A percentile compares a stretch with the other conserved stretches of the same genome.
phyloP scores from a whole-genome alignment of 2,797 vertebrate genomes.

The Enoplosus armatus region DNA sequence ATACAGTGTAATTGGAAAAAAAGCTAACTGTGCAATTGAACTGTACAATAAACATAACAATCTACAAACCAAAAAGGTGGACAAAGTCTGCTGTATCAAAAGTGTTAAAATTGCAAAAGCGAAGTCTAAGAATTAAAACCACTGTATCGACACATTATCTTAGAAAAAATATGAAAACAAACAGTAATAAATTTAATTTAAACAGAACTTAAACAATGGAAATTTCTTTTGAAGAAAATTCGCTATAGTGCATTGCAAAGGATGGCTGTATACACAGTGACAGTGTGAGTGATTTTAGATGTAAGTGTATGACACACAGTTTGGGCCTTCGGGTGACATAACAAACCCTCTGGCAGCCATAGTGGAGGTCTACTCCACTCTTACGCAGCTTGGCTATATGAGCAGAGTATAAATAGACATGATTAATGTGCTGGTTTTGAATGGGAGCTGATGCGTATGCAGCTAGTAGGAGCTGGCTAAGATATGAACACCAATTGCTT shows the following conservation, averaged over 20 bases:
- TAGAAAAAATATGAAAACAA: conserved; percentile 50
- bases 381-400: conserved; percentile 31
- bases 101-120: conserved; percentile 50
- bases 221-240: conserved; percentile 60
- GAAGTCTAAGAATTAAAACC: conserved; percentile 39
- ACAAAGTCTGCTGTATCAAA: conserved; percentile 63
- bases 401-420: conserved; percentile 25
- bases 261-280: conserved; percentile 52
- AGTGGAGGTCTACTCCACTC: conserved; percentile 35
- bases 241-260: conserved; percentile 65
- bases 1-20: conserved; percentile 68
- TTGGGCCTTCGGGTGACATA: conserved; percentile 29
- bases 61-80: conserved; percentile 59
- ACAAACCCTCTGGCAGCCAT: conserved; percentile 32
- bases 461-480: background rate
- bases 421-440: conserved; percentile 14
- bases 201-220: conserved; percentile 65
- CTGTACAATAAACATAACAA: conserved; percentile 71
- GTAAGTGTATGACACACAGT: conserved; percentile 41
- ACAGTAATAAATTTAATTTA: conserved; percentile 65
- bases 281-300: conserved; percentile 36
- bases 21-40: conserved; percentile 67
- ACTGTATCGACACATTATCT: conserved; percentile 70
- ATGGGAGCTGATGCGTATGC: background rate
- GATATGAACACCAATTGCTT: background rate